Conservation (phyloP, 2,797 vertebrate genomes). For the Gymnothorax javanicus region DNA sequence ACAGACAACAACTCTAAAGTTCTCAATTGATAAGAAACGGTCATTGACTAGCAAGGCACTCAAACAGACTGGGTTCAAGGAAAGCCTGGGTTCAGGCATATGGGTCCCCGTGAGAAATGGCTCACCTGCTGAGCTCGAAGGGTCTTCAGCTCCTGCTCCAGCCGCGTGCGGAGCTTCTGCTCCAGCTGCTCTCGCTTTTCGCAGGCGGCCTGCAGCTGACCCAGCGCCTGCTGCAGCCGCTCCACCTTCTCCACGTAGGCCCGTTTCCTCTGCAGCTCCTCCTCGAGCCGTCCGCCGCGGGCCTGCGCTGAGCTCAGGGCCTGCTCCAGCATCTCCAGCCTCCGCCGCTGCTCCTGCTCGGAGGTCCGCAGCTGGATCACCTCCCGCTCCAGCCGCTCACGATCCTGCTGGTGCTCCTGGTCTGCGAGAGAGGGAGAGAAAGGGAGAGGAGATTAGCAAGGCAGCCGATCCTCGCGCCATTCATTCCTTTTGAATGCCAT, state of each 20-base stretch:
- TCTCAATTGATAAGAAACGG: background rate
- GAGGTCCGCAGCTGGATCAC: slow-evolving; percentile 77
- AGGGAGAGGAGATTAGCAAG: background rate
- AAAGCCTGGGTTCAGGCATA: background rate
- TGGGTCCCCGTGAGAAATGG: slow-evolving; percentile 67
- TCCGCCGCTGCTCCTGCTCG: slow-evolving; percentile 85
- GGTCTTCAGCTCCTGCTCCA: slow-evolving; percentile 94
- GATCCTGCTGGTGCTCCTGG: slow-evolving; percentile 88
- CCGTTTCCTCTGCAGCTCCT: slow-evolving; percentile 88
- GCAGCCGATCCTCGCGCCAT: background rate
- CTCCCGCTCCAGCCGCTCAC: slow-evolving; percentile 86
- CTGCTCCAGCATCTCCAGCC: slow-evolving; percentile 86
- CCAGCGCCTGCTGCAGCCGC: slow-evolving; percentile 87
- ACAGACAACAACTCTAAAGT: background rate
- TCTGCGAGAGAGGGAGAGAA: slow-evolving; percentile 59
- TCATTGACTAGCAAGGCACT: background rate
- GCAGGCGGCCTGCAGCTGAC: slow-evolving; percentile 93
- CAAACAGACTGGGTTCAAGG: background rate
- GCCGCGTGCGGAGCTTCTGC: slow-evolving; percentile 84
- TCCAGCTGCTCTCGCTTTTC: slow-evolving; percentile 93
- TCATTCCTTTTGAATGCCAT: background rate
- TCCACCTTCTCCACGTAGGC: slow-evolving; percentile 96
- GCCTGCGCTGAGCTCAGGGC: slow-evolving; percentile 82
- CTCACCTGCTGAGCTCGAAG: slow-evolving; percentile 90
- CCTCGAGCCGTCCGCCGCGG: slow-evolving; percentile 82